Conservation (phyloP, 2,888 invertebrate genomes). For the Serrognathus titanus region DNA sequence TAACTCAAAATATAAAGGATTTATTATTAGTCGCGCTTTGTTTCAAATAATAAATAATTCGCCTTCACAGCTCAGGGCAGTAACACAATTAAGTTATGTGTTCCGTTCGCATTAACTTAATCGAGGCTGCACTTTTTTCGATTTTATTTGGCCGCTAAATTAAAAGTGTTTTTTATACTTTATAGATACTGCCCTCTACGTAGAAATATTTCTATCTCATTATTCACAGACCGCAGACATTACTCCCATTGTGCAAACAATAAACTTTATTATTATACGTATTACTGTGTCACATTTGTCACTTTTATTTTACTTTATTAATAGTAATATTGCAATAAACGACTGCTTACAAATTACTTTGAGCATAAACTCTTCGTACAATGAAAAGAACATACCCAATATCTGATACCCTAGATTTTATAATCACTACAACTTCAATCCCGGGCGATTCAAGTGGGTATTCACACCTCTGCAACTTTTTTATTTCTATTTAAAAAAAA, state of each 20-base stretch:
- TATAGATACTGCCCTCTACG: conserved; percentile 1
- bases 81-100: conserved; percentile 18
- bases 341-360: too few species aligned
- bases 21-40: conserved; percentile 16
- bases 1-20: conserved; percentile 17
- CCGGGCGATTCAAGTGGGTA: too few species aligned
- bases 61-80: conserved; percentile 17
- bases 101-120: conserved; percentile 13
- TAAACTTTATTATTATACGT: neutral
- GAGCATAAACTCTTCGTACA: too few species aligned
- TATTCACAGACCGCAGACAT: neutral
- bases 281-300: too few species aligned
- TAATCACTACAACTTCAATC: too few species aligned
- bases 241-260: neutral
- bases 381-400: too few species aligned
- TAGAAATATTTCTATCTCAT: neutral
- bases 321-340: too few species aligned
- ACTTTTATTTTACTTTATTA: too few species aligned
- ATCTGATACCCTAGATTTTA: too few species aligned
- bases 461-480: too few species aligned
- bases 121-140: conserved; percentile 12
- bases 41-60: conserved; percentile 18
- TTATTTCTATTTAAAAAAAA: too few species aligned
- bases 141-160: conserved; percentile 12
- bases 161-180: conserved; percentile 13